Percentiles rank a stretch among this genome's conserved stretches.
These are phyloP conservation scores for Lonchura striata DNA, from an alignment of 2,113 vertebrate species.

Conservation along the genomic window DNA sequence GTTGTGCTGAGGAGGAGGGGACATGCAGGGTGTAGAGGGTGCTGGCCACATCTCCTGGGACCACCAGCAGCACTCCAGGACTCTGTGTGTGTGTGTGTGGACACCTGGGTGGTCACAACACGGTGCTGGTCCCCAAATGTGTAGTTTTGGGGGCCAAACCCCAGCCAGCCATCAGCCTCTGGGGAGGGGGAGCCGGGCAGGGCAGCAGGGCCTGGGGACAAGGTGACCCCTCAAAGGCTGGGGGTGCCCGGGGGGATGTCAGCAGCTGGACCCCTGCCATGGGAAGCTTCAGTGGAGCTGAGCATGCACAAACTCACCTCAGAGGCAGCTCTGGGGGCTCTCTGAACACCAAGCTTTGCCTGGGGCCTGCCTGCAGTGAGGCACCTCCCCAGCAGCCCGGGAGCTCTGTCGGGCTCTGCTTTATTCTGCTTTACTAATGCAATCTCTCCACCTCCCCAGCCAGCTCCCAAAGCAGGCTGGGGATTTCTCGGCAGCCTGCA, in stretches of 20 bases:
- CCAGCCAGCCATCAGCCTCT: neutral
- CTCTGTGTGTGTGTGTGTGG: neutral
- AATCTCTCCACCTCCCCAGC: neutral
- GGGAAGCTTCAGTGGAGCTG: neutral
- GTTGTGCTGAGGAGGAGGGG: neutral
- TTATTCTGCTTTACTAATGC: neutral
- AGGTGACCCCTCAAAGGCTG: neutral
- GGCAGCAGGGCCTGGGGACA: neutral
- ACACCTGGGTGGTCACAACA: neutral
- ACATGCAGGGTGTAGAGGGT: neutral
- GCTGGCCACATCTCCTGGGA: neutral
- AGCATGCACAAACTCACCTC: neutral
- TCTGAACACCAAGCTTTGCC: neutral
- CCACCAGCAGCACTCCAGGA: neutral
- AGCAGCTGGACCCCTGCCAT: neutral
- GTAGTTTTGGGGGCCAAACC: neutral
- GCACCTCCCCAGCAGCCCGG: neutral
- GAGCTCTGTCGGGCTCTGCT: neutral
- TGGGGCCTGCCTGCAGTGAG: neutral
- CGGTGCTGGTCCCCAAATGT: fast-evolving
- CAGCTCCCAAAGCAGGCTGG: neutral
- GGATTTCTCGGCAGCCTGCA: neutral
- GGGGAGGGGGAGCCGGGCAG: neutral
- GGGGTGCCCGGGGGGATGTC: fast-evolving
- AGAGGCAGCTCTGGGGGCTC: neutral